These are phyloP conservation scores for Ambastaia sidthimunki DNA, from an alignment of 2,797 vertebrate species.

Conservation along the genomic window DNA sequence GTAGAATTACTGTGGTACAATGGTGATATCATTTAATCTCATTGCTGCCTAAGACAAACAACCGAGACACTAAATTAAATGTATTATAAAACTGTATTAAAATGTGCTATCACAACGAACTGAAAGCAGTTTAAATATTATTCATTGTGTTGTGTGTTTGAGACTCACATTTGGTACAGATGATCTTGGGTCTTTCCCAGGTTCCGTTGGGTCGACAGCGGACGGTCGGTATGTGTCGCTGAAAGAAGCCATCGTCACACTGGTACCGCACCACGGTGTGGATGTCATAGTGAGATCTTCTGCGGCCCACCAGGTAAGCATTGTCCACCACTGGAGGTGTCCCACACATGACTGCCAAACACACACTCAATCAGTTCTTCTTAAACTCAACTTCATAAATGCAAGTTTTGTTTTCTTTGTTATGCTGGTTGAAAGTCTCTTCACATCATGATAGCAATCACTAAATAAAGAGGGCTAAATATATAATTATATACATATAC, in stretches of 20 bases:
- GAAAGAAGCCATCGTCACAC: slow-evolving; percentile 88
- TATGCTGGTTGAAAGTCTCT: too few relatives aligned
- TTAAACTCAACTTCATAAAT: too few relatives aligned
- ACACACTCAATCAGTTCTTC: background rate
- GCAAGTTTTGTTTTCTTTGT: too few relatives aligned
- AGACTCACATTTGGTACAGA: slow-evolving; percentile 93
- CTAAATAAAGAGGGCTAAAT: too few relatives aligned
- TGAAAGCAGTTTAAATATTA: background rate
- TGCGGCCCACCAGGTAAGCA: slow-evolving; percentile 84
- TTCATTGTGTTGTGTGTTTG: background rate
- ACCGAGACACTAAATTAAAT: too few relatives aligned
- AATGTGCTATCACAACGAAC: background rate
- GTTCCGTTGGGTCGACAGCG: slow-evolving; percentile 87
- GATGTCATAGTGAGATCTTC: slow-evolving; percentile 88
- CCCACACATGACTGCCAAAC: slow-evolving; percentile 86
- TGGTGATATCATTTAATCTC: too few relatives aligned
- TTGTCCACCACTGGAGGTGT: slow-evolving; percentile 88
- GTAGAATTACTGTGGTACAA: background rate
- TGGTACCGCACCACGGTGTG: slow-evolving; percentile 92
- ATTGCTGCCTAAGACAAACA: too few relatives aligned
- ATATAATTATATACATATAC: too few relatives aligned
- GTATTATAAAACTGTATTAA: background rate
- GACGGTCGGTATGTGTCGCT: slow-evolving; percentile 88
- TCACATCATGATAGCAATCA: too few relatives aligned
- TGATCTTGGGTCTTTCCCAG: slow-evolving; percentile 92